These are phyloP conservation scores for Timema podura DNA, from an alignment of 2,888 invertebrate genomes.

Conservation along the genomic window DNA sequence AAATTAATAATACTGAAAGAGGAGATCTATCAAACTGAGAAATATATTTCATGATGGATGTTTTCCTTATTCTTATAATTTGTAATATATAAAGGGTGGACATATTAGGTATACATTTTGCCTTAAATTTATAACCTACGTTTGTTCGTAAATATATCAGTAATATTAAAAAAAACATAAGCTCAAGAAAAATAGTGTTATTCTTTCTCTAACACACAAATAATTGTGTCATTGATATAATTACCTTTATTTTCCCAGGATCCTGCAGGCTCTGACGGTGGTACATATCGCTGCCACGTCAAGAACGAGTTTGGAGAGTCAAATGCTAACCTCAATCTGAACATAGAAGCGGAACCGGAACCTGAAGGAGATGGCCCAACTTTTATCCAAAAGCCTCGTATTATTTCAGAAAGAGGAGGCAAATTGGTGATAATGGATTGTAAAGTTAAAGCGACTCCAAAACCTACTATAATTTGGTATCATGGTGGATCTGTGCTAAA, in stretches of 20 bases:
- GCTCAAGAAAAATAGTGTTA: no score
- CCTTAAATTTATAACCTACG: no score
- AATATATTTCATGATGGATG: no score
- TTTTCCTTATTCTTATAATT: no score
- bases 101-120: no score
- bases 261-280: slow-evolving; percentile 75
- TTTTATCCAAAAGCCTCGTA: slow-evolving; percentile 86
- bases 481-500: slow-evolving; percentile 73
- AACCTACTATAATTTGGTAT: slow-evolving; percentile 78
- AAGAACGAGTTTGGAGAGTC: slow-evolving; percentile 95
- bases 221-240: background rate
- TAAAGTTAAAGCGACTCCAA: slow-evolving; percentile 76
- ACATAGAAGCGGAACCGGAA: slow-evolving; percentile 95
- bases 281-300: slow-evolving; percentile 89
- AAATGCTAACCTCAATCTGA: slow-evolving; percentile 92
- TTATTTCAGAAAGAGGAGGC: slow-evolving; percentile 74
- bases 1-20: no score
- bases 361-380: slow-evolving; percentile 91
- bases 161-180: no score
- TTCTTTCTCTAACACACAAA: no score
- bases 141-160: background rate
- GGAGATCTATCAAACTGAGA: no score
- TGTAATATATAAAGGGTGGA: no score
- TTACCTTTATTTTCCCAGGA: slow-evolving; percentile 53
- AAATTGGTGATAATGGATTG: slow-evolving; percentile 86